Evolutionary conservation across 2,888 invertebrate species (phyloP).

Genomic region (Sarcophaga variegata): DNA sequence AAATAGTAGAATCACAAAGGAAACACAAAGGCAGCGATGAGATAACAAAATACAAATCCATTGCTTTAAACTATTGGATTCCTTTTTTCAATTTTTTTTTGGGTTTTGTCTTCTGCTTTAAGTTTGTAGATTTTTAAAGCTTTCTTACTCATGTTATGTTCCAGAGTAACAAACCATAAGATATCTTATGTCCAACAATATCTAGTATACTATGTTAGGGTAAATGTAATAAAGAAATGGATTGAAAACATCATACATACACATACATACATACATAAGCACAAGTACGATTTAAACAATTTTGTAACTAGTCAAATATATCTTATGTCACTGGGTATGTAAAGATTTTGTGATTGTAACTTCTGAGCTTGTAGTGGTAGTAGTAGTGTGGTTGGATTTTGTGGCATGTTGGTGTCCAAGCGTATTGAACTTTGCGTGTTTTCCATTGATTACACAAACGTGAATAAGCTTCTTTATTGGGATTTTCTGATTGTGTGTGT

Average conservation of each 20-base stretch:
- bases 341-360: background rate
- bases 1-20: too few relatives aligned
- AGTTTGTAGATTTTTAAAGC: background rate
- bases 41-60: too few relatives aligned
- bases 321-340: conserved; percentile 38
- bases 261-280: background rate
- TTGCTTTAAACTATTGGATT: too few relatives aligned
- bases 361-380: background rate
- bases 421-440: conserved; percentile 61
- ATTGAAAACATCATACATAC: conserved; percentile 2
- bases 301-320: background rate
- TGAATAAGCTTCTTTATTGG: conserved; percentile 77
- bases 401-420: background rate
- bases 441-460: conserved; percentile 78
- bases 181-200: conserved; percentile 38
- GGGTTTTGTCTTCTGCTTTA: background rate
- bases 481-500: background rate
- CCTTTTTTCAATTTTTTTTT: background rate
- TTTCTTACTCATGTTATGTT: conserved; percentile 24
- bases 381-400: background rate
- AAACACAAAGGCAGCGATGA: too few relatives aligned
- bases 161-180: conserved; percentile 42
- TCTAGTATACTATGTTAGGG: too few relatives aligned
- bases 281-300: too few relatives aligned
- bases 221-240: conserved; percentile 27